Base-by-base conservation (phyloP, 1,140 invertebrate species). In the Sinonovacula constricta region DNA sequence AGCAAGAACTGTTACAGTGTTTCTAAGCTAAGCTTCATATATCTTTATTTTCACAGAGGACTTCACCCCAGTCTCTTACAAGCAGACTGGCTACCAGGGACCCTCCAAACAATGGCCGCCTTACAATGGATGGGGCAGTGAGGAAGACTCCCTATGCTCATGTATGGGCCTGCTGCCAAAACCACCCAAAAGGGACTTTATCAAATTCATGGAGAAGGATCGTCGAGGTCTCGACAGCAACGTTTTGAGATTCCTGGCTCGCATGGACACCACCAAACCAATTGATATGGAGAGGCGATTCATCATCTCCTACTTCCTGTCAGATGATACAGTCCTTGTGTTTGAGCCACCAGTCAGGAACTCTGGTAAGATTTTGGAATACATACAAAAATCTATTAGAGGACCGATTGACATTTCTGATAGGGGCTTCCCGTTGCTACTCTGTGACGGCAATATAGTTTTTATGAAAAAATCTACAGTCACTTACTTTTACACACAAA, bases 291-390 rank as follows among this genome's bases (percentile, higher is more conserved):
- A 93, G 5, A 92, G 96, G 34, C 91, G 93, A 56, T 98, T 98
- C 87, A 94, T 97, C 54, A 94, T 98, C 26, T 94, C 94, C 80
- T 95, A 96, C 85, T 96, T 93, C 88, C 90, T 97, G 54, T 93
- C 93, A 79, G 96, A 98, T 88, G 95, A 97, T 80, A 96, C 96
- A 0, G 93, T 97, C 49, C 93, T 94, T 28, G 94, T 98, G 4
- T 95, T 94, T 89, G 96, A 98, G 91, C 88, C 89, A 30, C 93
- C 93, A 2, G 92, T 92, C 75, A 93, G 94, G 81, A 97, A 97
- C 88, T 94, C 95, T 68, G 95, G 96, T 93, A 70, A 79, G 71
- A n/a, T n/a, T n/a, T n/a, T n/a, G n/a, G n/a, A n/a, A n/a, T n/a
- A n/a, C n/a, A n/a, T n/a, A n/a, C n/a, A n/a, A n/a, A n/a, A n/a